Percentiles rank a stretch among this genome's conserved stretches.
Conservation (phyloP, 1,140 invertebrate genomes). For the Neotoxoptera formosana region DNA sequence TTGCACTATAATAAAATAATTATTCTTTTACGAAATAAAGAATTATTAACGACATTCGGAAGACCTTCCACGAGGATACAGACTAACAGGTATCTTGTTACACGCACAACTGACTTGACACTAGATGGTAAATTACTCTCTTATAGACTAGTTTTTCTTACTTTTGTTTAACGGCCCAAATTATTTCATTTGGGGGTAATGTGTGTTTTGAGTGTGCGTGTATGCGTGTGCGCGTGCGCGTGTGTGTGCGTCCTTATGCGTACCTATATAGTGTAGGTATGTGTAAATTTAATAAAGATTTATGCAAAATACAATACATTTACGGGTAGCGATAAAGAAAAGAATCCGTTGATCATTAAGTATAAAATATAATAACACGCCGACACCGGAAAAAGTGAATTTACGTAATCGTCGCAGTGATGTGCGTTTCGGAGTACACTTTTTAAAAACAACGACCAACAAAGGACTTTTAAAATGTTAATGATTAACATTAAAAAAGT, state of each 20-base stretch:
- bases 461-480: conserved; percentile 22
- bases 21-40: neutral
- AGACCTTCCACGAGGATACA: conserved; percentile 51
- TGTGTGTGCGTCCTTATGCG: neutral
- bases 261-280: neutral
- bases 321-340: neutral
- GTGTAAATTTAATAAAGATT: conserved; percentile 21
- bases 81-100: conserved; percentile 52
- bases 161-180: conserved; percentile 44
- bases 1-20: neutral
- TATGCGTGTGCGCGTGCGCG: neutral
- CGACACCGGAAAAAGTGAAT: neutral
- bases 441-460: neutral
- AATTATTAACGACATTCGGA: conserved; percentile 17
- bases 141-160: conserved; percentile 56
- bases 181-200: conserved; percentile 55
- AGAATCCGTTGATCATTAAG: neutral
- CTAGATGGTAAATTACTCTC: conserved; percentile 48
- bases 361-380: conserved; percentile 5
- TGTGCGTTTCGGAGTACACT: neutral
- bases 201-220: neutral
- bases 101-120: conserved; percentile 52
- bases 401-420: neutral
- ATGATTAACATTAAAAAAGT: neutral
- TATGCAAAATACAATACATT: conserved; percentile 28